Evolutionary conservation across 2,888 invertebrate species (phyloP).

Genomic region (Sussaba pulchella): DNA sequence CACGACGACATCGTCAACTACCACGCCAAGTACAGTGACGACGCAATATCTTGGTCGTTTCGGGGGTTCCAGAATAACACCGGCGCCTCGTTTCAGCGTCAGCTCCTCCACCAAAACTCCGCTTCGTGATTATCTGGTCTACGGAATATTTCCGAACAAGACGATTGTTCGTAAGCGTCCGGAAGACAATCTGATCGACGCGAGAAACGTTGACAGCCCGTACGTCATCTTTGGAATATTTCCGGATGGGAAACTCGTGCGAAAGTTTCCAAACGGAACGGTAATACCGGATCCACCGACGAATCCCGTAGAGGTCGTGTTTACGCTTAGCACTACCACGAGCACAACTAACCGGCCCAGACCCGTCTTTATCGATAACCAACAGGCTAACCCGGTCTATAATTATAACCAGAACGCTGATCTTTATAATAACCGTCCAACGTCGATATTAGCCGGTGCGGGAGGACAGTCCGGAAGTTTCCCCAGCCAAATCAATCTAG

Average conservation of each 20-base stretch:
- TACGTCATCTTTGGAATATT: conserved; percentile 91
- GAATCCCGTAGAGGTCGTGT: conserved; percentile 83
- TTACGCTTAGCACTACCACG: conserved; percentile 81
- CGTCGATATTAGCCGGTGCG: conserved; percentile 71
- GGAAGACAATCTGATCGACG: conserved; percentile 88
- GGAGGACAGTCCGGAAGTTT: conserved; percentile 76
- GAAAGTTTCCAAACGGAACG: conserved; percentile 93
- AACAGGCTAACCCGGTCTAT: conserved; percentile 70
- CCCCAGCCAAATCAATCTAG: conserved; percentile 79
- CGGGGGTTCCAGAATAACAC: conserved; percentile 76
- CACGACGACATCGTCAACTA: conserved; percentile 84
- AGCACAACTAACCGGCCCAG: conserved; percentile 80
- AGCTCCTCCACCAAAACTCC: conserved; percentile 83
- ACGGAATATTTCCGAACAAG: conserved; percentile 92
- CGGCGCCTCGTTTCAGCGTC: conserved; percentile 78
- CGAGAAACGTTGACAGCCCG: conserved; percentile 89
- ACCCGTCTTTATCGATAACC: conserved; percentile 70
- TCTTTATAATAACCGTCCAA: conserved; percentile 76
- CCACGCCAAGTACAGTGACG: conserved; percentile 68
- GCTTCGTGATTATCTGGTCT: conserved; percentile 90
- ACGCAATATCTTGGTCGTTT: conserved; percentile 77
- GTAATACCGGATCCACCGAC: conserved; percentile 88
- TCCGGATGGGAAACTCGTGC: conserved; percentile 92
- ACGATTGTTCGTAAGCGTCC: conserved; percentile 92
- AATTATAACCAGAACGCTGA: conserved; percentile 77